Evolutionary conservation across 2,113 vertebrate species (phyloP).

Genomic region (Pteropus alecto): DNA sequence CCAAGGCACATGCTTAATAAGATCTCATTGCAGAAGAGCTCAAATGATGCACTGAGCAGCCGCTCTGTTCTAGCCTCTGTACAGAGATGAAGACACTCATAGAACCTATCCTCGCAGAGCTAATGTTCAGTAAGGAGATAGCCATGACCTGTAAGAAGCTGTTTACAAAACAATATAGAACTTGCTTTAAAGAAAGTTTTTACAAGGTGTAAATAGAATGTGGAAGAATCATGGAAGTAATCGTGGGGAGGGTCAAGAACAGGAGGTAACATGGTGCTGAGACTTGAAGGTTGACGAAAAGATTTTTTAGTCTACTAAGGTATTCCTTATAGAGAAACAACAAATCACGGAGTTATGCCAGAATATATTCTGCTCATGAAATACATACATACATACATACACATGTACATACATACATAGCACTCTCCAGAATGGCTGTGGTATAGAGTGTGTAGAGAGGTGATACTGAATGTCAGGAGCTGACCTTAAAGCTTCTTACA

Average conservation of each 20-base stretch:
- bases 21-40: neutral
- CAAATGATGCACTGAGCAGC: accelerated
- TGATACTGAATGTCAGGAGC: neutral
- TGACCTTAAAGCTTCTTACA: neutral
- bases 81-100: neutral
- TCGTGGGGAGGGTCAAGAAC: neutral
- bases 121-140: neutral
- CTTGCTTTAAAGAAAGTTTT: neutral
- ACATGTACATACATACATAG: neutral
- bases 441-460: neutral
- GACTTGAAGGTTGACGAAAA: neutral
- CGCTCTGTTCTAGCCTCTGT: neutral
- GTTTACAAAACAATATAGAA: neutral
- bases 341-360: neutral
- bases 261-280: neutral
- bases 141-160: neutral
- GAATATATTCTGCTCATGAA: neutral
- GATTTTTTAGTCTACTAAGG: neutral
- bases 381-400: neutral
- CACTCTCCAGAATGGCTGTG: neutral
- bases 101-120: neutral
- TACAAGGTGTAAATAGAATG: neutral
- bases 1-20: neutral
- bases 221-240: neutral
- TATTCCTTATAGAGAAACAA: neutral